phyloP scores from a whole-genome alignment of 2,888 invertebrate genomes.

The Adineta ricciae region DNA sequence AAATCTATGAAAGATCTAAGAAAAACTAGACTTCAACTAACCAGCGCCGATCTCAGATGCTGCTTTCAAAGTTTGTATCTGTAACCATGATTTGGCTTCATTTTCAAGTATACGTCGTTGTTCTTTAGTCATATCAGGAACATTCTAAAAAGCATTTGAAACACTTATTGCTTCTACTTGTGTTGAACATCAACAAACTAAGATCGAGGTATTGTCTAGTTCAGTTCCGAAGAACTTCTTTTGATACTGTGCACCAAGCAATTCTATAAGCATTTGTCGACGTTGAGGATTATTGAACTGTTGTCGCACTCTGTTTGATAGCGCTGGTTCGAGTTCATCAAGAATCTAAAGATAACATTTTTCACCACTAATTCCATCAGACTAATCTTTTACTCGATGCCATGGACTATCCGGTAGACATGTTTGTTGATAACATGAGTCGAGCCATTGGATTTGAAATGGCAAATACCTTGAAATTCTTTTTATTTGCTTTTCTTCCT shows the following conservation, averaged over 20 bases:
- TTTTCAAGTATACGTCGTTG: constrained; percentile 42
- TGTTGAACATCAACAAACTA: constrained; percentile 38
- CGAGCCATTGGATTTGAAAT: constrained; percentile 43
- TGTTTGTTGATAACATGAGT: constrained; percentile 46
- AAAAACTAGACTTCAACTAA: not conserved
- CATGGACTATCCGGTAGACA: constrained; percentile 45
- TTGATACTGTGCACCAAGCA: constrained; percentile 47
- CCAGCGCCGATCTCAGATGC: constrained; percentile 35
- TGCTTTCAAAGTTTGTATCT: constrained; percentile 43
- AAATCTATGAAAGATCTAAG: not conserved
- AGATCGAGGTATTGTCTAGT: constrained; percentile 40
- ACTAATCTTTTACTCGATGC: constrained; percentile 40
- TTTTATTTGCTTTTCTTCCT: not conserved
- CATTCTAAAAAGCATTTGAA: constrained; percentile 11
- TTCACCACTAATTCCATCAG: not conserved
- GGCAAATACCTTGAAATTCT: constrained; percentile 35
- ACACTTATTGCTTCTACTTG: not conserved
- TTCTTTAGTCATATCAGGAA: constrained; percentile 40
- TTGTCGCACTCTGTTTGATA: constrained; percentile 41
- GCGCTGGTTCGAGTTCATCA: constrained; percentile 38
- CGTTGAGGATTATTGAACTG: constrained; percentile 43
- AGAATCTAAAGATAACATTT: not conserved
- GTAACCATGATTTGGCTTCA: constrained; percentile 47
- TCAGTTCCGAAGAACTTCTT: constrained; percentile 45
- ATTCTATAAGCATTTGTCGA: constrained; percentile 43